Conservation (phyloP, 2,113 vertebrate genomes). For the Pituophis catenifer region DNA sequence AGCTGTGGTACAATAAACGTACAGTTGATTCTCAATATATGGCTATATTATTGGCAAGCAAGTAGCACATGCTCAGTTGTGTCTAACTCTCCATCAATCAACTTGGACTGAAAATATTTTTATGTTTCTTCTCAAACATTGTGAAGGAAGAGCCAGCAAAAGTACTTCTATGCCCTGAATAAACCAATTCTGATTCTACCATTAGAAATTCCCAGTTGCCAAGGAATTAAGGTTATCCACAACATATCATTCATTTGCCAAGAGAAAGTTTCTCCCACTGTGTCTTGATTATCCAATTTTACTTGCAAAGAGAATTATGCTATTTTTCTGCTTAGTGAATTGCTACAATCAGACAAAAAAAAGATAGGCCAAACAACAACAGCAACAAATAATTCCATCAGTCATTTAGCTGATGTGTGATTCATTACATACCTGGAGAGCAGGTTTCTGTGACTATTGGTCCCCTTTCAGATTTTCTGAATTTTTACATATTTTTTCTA, state of each 20-base stretch:
- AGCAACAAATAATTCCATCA: not conserved
- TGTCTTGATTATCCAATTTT: not conserved
- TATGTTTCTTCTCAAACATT: not conserved
- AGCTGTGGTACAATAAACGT: not conserved
- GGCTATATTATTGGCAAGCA: not conserved
- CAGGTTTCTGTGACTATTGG: not conserved
- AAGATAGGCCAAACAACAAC: not conserved
- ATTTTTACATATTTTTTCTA: not conserved
- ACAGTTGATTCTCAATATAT: not conserved
- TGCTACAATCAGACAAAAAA: not conserved
- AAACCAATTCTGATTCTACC: not conserved
- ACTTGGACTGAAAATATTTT: not conserved
- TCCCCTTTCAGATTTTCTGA: not conserved
- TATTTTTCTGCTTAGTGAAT: not conserved
- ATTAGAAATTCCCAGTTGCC: not conserved
- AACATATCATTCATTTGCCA: not conserved
- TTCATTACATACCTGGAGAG: not conserved
- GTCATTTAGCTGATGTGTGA: not conserved
- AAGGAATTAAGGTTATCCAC: not conserved
- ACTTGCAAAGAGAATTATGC: not conserved
- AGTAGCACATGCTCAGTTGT: not conserved
- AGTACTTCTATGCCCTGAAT: not conserved
- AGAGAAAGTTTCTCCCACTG: not conserved
- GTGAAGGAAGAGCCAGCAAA: not conserved
- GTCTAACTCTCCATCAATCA: not conserved